Conservation (phyloP, 2,888 invertebrate genomes). For the Diaphora mendica region DNA sequence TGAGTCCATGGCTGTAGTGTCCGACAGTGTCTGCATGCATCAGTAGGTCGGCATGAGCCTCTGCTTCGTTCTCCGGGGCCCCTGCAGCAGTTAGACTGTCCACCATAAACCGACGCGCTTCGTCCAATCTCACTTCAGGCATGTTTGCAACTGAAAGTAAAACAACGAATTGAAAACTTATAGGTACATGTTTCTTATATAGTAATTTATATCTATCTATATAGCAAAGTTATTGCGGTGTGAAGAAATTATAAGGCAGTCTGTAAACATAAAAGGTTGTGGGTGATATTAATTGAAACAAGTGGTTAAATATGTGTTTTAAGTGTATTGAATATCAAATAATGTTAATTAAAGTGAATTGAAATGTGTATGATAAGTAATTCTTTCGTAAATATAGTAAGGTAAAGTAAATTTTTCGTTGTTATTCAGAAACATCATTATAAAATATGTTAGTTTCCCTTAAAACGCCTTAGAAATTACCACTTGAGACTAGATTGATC, state of each 20-base stretch:
- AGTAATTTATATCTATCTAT: neutral
- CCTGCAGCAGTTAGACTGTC: conserved; percentile 88
- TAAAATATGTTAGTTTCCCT: too few relatives aligned
- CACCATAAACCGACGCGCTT: conserved; percentile 86
- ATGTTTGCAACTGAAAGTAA: conserved; percentile 52
- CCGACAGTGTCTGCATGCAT: conserved; percentile 92
- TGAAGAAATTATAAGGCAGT: neutral
- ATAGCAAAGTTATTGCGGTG: conserved; percentile 6
- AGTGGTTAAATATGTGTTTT: too few relatives aligned
- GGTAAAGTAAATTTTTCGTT: too few relatives aligned
- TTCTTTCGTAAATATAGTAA: too few relatives aligned
- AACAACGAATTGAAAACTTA: neutral
- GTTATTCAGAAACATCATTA: too few relatives aligned
- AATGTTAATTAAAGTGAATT: too few relatives aligned
- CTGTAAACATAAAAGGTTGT: neutral
- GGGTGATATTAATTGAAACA: too few relatives aligned
- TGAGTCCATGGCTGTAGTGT: conserved; percentile 95
- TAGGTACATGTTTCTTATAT: neutral
- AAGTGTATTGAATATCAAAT: too few relatives aligned
- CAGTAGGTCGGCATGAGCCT: conserved; percentile 88
- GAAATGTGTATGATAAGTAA: too few relatives aligned
- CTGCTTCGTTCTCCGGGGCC: conserved; percentile 85
- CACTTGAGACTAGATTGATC: too few relatives aligned
- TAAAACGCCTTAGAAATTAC: too few relatives aligned
- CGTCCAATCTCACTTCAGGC: conserved; percentile 81